Evolutionary conservation across 1,140 invertebrate species (phyloP), one percentile per base, ranked within the genome.

Genomic region (Radopholus similis): DNA sequence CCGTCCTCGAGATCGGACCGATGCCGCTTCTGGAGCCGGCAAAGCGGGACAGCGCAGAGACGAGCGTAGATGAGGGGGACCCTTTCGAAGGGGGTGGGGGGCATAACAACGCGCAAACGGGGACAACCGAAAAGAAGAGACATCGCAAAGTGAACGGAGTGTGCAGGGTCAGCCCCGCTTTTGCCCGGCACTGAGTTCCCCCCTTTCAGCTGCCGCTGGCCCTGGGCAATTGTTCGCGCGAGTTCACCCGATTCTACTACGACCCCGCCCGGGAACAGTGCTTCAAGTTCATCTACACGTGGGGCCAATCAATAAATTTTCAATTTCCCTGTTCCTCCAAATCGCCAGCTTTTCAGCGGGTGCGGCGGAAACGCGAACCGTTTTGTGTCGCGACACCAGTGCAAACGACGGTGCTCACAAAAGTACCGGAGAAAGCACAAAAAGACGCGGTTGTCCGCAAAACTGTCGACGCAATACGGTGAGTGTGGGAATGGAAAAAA

Each of bases 161-260:
- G n/a, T n/a, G n/a, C n/a, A n/a, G n/a, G n/a, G n/a, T n/a, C n/a
- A n/a, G n/a, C n/a, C n/a, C n/a, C n/a, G n/a, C n/a, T n/a, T n/a
- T n/a, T n/a, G n/a, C n/a, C n/a, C n/a, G n/a, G n/a, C n/a, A n/a
- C n/a, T n/a, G n/a, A n/a, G n/a, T n/a, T n/a, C n/a, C n/a, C n/a
- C n/a, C n/a, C n/a, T 32, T 62, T 64, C 55, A 69, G 38, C n/a
- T 23, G n/a, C 65, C 47, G 1, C 13, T 68, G 23, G 34, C 35
- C 13, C 38, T 40, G 15, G 70, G 70, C 11, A 56, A 72, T 59
- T 70, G 70, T 40, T 42, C 51, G 35, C 21, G 28, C 9, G 59
- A 73, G 42, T 67, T 66, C 18, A 58, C 71, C 18, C 47, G 70
- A 26, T 72, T 66, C 55, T 72, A 73, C 42, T 72, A 74, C 54